phyloP scores from a whole-genome alignment of 2,888 invertebrate species.

The Drosophila kanekoi region DNA sequence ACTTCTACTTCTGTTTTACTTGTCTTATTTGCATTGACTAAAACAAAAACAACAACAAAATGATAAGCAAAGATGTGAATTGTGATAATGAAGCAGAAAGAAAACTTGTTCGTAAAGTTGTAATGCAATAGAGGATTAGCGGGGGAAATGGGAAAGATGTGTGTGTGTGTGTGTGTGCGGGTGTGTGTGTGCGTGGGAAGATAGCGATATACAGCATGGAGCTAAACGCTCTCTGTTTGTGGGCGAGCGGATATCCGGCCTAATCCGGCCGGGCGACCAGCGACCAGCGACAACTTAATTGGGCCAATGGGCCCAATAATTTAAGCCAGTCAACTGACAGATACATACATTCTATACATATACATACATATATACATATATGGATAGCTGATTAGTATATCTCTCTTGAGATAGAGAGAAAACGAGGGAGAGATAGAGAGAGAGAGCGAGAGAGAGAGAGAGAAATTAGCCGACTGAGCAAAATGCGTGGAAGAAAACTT shows the following conservation, averaged over 20 bases:
- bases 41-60: constrained; percentile 16
- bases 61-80: constrained; percentile 45
- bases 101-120: constrained; percentile 21
- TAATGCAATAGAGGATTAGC: constrained; percentile 12
- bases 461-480: neutral
- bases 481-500: neutral
- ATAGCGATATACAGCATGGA: neutral
- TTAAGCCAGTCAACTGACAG: constrained; percentile 1
- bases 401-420: neutral
- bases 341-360: neutral
- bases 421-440: no score
- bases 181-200: no score
- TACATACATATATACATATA: neutral
- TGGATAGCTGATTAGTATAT: neutral
- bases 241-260: constrained; percentile 31
- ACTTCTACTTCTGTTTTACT: constrained; percentile 12
- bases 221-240: constrained; percentile 11
- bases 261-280: neutral
- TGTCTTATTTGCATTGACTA: constrained; percentile 40
- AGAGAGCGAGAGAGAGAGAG: neutral
- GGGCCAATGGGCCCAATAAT: constrained; percentile 7
- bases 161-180: no score
- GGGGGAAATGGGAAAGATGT: neutral
- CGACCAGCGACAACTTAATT: constrained; percentile 7
- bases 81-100: constrained; percentile 30